These are phyloP conservation scores for Tetramorium parvispinum DNA, from an alignment of 1,140 invertebrate genomes.

Conservation along the genomic window DNA sequence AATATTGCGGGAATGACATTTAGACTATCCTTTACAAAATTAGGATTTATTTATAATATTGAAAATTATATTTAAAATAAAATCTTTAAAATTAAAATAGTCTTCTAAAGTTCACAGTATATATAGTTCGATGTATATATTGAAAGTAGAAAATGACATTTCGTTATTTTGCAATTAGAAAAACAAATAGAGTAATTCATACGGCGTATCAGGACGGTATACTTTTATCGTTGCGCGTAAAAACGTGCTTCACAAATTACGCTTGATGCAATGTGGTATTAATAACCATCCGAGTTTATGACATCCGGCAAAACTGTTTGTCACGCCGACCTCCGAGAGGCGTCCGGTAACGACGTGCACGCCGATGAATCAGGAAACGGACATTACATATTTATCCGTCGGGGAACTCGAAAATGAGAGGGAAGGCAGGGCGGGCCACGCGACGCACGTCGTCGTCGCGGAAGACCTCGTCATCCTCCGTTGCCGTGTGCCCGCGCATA, in stretches of 20 bases:
- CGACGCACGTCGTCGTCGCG: constrained; percentile 49
- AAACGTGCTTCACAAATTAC: background rate
- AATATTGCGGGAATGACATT: background rate
- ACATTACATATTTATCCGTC: constrained; percentile 59
- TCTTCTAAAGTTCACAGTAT: background rate
- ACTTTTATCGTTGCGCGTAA: background rate
- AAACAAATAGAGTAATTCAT: background rate
- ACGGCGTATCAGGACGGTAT: background rate
- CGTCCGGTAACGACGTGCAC: constrained; percentile 31
- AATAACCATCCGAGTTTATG: constrained; percentile 53
- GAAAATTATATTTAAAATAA: background rate
- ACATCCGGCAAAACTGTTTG: constrained; percentile 62
- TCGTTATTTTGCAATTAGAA: background rate
- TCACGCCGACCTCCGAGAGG: constrained; percentile 63
- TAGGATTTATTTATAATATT: background rate
- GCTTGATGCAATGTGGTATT: constrained; percentile 29
- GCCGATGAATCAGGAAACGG: constrained; percentile 50
- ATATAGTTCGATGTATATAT: background rate
- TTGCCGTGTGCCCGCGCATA: constrained; percentile 53
- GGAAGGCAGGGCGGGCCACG: constrained; percentile 39
- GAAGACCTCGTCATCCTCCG: constrained; percentile 62
- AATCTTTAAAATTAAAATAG: background rate
- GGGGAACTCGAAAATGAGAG: constrained; percentile 46
- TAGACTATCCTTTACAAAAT: background rate
- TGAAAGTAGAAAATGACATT: background rate